Conservation (phyloP, 2,888 invertebrate species). For the Cosmia trapezina region DNA sequence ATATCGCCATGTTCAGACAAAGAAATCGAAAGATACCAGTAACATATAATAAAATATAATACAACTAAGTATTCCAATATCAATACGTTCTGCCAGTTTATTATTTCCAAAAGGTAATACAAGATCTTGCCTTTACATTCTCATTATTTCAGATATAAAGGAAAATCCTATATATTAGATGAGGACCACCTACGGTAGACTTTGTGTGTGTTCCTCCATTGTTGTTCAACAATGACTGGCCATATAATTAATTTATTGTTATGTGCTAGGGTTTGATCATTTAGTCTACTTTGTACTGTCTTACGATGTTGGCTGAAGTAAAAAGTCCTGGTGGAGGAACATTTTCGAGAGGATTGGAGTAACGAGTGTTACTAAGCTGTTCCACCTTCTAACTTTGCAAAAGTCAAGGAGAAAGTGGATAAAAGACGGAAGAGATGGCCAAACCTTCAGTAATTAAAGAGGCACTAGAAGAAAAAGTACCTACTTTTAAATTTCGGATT, state of each 20-base stretch:
- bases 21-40: not conserved
- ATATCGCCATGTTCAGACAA: not conserved
- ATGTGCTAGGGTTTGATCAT: not conserved
- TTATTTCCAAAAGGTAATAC: constrained; percentile 18
- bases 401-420: too few relatives aligned
- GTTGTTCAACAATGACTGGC: constrained; percentile 30
- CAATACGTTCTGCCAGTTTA: constrained; percentile 24
- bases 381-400: too few relatives aligned
- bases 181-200: constrained; percentile 19
- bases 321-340: not conserved
- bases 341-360: too few relatives aligned
- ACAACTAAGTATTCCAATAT: not conserved
- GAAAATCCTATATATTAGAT: constrained; percentile 24
- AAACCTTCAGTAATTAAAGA: not conserved
- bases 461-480: not conserved
- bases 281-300: not conserved
- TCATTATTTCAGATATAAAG: constrained; percentile 35
- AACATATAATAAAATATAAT: not conserved
- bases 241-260: constrained; percentile 31
- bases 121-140: constrained; percentile 16
- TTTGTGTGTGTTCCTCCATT: constrained; percentile 39
- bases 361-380: too few relatives aligned
- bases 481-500: not conserved
- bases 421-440: too few relatives aligned
- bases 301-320: not conserved